Evolutionary conservation across 2,888 invertebrate genomes (phyloP), one percentile per base, ranked within the genome.

Genomic region (Drosophila niveifrons): DNA sequence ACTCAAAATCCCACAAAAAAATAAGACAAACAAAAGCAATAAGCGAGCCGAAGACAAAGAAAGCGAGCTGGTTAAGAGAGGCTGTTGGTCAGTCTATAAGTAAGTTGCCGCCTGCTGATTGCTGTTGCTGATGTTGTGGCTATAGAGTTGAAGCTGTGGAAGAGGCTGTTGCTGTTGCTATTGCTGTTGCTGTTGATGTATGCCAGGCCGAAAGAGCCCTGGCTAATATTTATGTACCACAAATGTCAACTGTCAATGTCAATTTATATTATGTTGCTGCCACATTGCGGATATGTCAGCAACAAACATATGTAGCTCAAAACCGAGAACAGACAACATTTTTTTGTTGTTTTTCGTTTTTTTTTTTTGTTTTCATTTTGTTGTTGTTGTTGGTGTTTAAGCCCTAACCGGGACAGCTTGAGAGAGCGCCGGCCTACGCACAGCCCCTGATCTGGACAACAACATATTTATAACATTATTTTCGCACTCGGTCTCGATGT

Each of bases 241-340:
- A 83, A 88, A 83, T 88, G 82, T 88, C 88, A 84, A 88, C 88
- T 84, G 83, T 84, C 83, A 83, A 83, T 83, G 88, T 80, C 88
- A 84, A 84, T 88, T 88, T 88, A 88, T 86, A 88, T 82, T 78
- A 82, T 82, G 82, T 76, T 88, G 84, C 88, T 86, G 84, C 88
- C 88, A 88, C 84, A 88, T 88, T 84, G 86, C 84, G 88, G 88
- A 84, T 84, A 84, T 88, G 88, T 88, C 88, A 88, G 88, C 84
- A 76, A 65, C 74, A 79, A 88, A 82, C 82, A 86, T 84, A 87
- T 82, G 87, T 82, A 82, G 78, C 82, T 84, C 79, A 81, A 87
- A 81, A 70, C 67, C 48, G 69, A 80, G 66, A 70, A 69, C 67
- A 68, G 80, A 71, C 64, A 79, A 66, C 71, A 59, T 64, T 31